These are phyloP conservation scores for Rhinophrynus dorsalis DNA, from an alignment of 2,797 vertebrate species.

Conservation along the genomic window DNA sequence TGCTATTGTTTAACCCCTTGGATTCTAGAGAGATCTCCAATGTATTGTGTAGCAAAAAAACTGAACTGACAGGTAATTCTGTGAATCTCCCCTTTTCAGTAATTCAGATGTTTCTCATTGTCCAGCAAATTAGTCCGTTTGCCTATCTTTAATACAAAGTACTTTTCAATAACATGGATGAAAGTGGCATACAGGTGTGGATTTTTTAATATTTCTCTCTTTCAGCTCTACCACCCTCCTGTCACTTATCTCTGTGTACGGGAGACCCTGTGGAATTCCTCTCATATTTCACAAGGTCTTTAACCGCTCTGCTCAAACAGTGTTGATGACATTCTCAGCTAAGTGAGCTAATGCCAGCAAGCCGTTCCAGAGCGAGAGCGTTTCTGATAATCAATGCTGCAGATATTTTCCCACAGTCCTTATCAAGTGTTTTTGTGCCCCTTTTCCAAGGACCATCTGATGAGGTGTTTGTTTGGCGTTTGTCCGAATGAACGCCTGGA, in stretches of 20 bases:
- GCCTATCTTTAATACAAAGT: neutral
- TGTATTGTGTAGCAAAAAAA: too few relatives aligned
- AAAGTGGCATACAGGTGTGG: constrained; percentile 28
- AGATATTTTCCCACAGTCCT: constrained; percentile 45
- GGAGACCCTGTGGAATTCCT: constrained; percentile 43
- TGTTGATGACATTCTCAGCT: constrained; percentile 35
- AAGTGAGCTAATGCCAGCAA: constrained; percentile 30
- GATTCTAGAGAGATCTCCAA: too few relatives aligned
- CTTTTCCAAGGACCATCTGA: constrained; percentile 31
- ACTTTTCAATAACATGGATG: neutral
- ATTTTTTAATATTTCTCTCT: neutral
- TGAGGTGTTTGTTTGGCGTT: constrained; percentile 39
- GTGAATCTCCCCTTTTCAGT: too few relatives aligned
- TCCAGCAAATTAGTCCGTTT: too few relatives aligned
- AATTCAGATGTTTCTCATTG: too few relatives aligned
- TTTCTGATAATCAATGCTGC: constrained; percentile 39
- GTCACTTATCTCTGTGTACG: constrained; percentile 37
- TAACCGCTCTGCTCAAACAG: constrained; percentile 41
- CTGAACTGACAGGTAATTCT: too few relatives aligned
- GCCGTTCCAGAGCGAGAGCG: constrained; percentile 3
- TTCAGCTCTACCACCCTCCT: constrained; percentile 12
- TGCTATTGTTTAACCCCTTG: too few relatives aligned
- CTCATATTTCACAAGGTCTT: constrained; percentile 47
- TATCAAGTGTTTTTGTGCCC: constrained; percentile 47
- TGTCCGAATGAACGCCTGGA: constrained; percentile 12